Evolutionary conservation across 1,140 invertebrate species (phyloP).

Genomic region (Panagrolaimus sp.): DNA sequence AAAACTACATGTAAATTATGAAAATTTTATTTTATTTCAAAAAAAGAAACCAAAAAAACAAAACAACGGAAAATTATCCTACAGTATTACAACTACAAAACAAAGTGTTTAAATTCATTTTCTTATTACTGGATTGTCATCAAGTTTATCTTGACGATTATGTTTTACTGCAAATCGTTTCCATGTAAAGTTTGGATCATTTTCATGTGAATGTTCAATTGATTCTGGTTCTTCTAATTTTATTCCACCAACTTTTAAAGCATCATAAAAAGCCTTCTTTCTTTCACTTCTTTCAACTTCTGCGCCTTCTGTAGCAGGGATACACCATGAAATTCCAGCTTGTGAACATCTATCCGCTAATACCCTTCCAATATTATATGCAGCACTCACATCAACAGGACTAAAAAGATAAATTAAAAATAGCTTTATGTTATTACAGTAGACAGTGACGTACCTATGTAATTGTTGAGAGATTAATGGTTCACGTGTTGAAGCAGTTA

Average conservation of each 20-base stretch:
- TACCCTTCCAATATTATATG: conserved; percentile 71
- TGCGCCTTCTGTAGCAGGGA: conserved; percentile 19
- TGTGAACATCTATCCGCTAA: conserved; percentile 75
- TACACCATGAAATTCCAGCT: conserved; percentile 66
- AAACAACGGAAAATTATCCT: conserved; percentile 5
- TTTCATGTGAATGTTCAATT: conserved; percentile 39
- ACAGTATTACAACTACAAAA: neutral
- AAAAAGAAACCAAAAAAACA: neutral
- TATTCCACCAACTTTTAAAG: conserved; percentile 36
- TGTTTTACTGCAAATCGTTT: conserved; percentile 30
- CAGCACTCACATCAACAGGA: conserved; percentile 69
- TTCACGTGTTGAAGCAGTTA: conserved; percentile 74
- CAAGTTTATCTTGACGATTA: conserved; percentile 32
- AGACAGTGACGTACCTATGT: conserved; percentile 65
- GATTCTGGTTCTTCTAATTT: conserved; percentile 22
- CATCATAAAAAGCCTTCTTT: conserved; percentile 32
- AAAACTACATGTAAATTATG: too few relatives aligned
- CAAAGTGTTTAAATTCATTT: neutral
- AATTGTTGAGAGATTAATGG: conserved; percentile 76
- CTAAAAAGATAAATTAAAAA: conserved; percentile 52
- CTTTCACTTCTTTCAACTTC: conserved; percentile 37
- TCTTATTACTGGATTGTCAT: conserved; percentile 22
- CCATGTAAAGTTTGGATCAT: conserved; percentile 43
- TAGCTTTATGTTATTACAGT: too few relatives aligned
- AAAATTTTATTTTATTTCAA: neutral